Evolutionary conservation across 2,797 vertebrate genomes (phyloP), one percentile per base, ranked within the genome.

Genomic region (Argyrosomus regius): DNA sequence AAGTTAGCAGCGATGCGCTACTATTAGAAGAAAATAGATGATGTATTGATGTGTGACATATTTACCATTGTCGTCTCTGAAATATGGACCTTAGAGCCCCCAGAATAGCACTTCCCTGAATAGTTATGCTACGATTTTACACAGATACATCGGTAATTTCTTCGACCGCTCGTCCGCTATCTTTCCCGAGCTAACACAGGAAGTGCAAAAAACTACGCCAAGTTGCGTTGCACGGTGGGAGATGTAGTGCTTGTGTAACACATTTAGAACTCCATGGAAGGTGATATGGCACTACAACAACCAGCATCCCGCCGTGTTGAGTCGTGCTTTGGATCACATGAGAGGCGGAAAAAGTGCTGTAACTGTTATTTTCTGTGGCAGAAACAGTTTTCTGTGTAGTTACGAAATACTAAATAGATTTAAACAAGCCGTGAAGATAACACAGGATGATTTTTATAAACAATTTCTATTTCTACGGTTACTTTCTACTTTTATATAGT

Each of bases 31-130:
- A 66, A 81, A 61, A 78, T 0, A 53, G 0, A 41, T 7, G 24
- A 17, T 39, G 0, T 1, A 8, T 43, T 62, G 0, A 43, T 60
- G 7, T 24, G 26, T 3, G 8, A 68, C 41, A 79, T 63, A 87
- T 43, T 89, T 92, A 95, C 94, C 94, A 95, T 95, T 89, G 74
- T 95, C n/a, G 68, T 78, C 65, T 87, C 57, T 81, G 77, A 68
- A 59, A 72, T 62, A 4, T 62, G 59, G 58, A 52, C 72, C 68
- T 50, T 56, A 20, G 12, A 61, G 17, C 39, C 72, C 64, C 78
- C 78, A 79, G 45, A 87, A 66, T 59, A 81, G 20, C 41, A 58
- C 65, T 78, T 89, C 80, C 35, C 52, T 82, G 60, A 59, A 57
- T 53, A 75, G 69, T 53, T 83, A 82, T 66, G 41, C 39, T 2